Evolutionary conservation across 2,888 invertebrate species (phyloP), one percentile per base, ranked within the genome.

Genomic region (Yponomeuta evonymella): DNA sequence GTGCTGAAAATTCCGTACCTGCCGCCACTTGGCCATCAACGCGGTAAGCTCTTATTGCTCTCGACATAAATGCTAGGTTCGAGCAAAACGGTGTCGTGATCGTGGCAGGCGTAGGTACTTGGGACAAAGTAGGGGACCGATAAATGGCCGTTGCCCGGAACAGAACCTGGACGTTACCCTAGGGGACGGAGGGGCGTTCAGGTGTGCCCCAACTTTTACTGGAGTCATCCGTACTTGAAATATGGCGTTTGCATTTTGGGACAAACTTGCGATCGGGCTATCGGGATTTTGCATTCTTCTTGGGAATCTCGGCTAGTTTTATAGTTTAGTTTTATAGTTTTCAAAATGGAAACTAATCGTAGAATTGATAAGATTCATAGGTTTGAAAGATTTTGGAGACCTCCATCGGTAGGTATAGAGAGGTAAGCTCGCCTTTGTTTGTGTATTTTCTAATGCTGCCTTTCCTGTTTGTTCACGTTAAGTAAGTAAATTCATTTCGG

Each of bases 121-220:
- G 33, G 67, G 33, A 67, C 33, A 67, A 67, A 67, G 67, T 33
- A 69, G 69, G 73, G 77, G 76, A 74, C 76, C 77, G 76, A 78
- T 76, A 73, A 74, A 77, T 75, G 75, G 75, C 75, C 85, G 85
- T 84, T 84, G 85, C 84, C 86, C 87, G 83, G 88, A 89, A 88
- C 88, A 88, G 87, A 88, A 86, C 84, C 77, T 79, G 79, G 76
- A 83, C n/a, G n/a, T n/a, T n/a, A n/a, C 84, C 87, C 75, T 73
- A 2, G 64, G 51, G 51, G 51, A 51, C 51, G 43, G 3, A 58
- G 51, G 51, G 51, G 15, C 51, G 51, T 58, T 58, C 51, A 58
- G 51, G 51, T 58, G 51, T 58, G 51, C 51, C 51, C 51, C 15
- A 58, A 58, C 51, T 58, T 58, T 58, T 15, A 58, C 51, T 5